Percentiles rank a stretch among this genome's conserved stretches.
phyloP scores from a whole-genome alignment of 1,140 invertebrate genomes.

The Bombus huntii region DNA sequence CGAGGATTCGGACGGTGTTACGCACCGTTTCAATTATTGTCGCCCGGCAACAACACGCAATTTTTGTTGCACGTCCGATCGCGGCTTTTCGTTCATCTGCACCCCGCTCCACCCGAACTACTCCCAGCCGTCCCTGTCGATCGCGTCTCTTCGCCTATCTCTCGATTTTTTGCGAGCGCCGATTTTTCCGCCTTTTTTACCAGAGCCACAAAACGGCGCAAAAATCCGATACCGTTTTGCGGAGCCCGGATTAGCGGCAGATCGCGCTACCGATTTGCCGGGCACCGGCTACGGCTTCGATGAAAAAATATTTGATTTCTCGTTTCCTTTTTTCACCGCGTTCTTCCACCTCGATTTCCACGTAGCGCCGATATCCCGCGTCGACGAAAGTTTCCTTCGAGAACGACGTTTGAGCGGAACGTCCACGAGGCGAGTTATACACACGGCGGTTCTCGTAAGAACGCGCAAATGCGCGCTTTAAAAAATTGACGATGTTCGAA shows the following conservation, averaged over 20 bases:
- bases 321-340: too few relatives aligned
- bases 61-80: conserved; percentile 75
- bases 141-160: conserved; percentile 58
- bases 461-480: too few relatives aligned
- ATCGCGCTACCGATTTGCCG: conserved; percentile 72
- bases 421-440: too few relatives aligned
- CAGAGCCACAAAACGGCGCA: conserved; percentile 69
- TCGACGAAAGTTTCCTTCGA: not conserved
- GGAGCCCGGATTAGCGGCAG: conserved; percentile 73
- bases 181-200: conserved; percentile 68
- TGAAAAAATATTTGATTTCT: conserved; percentile 38
- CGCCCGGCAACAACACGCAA: conserved; percentile 71
- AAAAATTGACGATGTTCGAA: too few relatives aligned
- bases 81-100: conserved; percentile 71
- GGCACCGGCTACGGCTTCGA: conserved; percentile 39
- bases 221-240: conserved; percentile 80
- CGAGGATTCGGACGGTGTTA: conserved; percentile 80
- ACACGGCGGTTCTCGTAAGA: too few relatives aligned
- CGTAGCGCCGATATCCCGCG: not conserved
- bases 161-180: conserved; percentile 60
- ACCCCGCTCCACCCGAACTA: conserved; percentile 1
- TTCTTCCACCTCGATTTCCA: not conserved
- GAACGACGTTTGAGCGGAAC: too few relatives aligned
- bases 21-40: conserved; percentile 81
- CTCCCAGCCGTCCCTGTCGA: conserved; percentile 30